A percentile compares a stretch with the other conserved stretches of the same genome.
Conservation (phyloP, 30 jellyfish, hydroid and myxozoan genomes). For the Aurelia aurita region DNA sequence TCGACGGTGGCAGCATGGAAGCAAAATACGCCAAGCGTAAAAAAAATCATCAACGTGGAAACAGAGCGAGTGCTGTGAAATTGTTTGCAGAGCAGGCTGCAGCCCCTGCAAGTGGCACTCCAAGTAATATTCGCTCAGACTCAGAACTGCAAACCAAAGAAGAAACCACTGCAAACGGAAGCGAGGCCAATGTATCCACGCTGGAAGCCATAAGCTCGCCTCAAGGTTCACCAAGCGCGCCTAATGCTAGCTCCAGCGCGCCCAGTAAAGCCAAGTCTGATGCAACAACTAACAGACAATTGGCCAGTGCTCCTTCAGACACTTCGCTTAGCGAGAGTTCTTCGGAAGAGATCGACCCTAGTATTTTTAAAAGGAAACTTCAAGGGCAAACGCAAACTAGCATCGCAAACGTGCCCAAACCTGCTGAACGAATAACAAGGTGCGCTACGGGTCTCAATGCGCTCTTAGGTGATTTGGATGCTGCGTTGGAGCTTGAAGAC, state of each 20-base stretch:
- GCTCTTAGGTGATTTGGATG: conserved; percentile 46
- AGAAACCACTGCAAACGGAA: background rate
- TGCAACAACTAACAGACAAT: background rate
- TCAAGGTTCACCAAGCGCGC: background rate
- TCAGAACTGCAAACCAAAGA: conserved; percentile 19
- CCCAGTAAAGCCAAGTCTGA: background rate
- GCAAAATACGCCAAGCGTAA: conserved; percentile 66
- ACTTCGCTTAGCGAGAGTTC: conserved; percentile 22
- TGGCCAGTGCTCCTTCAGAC: background rate
- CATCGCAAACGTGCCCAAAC: conserved; percentile 7
- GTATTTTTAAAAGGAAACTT: conserved; percentile 26
- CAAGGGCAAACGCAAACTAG: too few species aligned
- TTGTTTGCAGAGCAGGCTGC: conserved; percentile 16
- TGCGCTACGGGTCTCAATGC: conserved; percentile 22
- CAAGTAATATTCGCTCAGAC: conserved; percentile 38
- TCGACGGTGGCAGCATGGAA: conserved; percentile 63
- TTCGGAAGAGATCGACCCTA: conserved; percentile 67
- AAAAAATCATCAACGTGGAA: conserved; percentile 23
- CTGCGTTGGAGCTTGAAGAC: conserved; percentile 62
- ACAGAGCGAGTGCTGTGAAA: conserved; percentile 61
- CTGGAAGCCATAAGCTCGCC: background rate
- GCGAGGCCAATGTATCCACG: background rate
- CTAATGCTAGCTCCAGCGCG: too few species aligned
- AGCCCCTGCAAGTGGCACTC: background rate
- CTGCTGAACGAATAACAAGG: background rate